Conservation (phyloP, 2,888 invertebrate genomes). For the Blastobasis adustella region DNA sequence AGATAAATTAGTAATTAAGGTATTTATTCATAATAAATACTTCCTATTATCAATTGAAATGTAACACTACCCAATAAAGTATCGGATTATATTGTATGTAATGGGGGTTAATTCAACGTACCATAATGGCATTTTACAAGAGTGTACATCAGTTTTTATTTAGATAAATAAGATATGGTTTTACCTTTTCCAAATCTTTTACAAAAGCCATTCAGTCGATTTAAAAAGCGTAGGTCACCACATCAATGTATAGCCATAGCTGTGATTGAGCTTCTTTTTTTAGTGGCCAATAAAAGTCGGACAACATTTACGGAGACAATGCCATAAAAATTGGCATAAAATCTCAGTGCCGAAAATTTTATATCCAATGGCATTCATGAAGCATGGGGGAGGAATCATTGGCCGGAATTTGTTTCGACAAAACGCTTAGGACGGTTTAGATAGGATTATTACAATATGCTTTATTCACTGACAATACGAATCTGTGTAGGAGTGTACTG, state of each 20-base stretch:
- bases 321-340: constrained; percentile 67
- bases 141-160: too few species aligned
- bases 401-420: constrained; percentile 29
- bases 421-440: background rate
- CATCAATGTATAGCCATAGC: background rate
- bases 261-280: constrained; percentile 36
- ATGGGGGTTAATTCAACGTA: too few species aligned
- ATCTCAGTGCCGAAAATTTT: constrained; percentile 62
- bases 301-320: constrained; percentile 67
- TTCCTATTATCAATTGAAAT: too few species aligned
- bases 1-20: too few species aligned
- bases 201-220: too few species aligned
- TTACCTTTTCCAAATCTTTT: too few species aligned
- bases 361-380: constrained; percentile 51
- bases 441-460: background rate
- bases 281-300: constrained; percentile 56
- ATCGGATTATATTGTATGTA: too few species aligned
- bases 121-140: too few species aligned
- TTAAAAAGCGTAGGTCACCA: too few species aligned
- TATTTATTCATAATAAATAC: too few species aligned
- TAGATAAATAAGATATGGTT: too few species aligned
- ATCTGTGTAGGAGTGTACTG: background rate
- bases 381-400: constrained; percentile 43
- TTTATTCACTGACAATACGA: background rate
- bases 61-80: too few species aligned